Percentiles rank a stretch among this genome's conserved stretches.
Evolutionary conservation across 2,888 invertebrate genomes (phyloP).

Genomic region (Dione vanillae): DNA sequence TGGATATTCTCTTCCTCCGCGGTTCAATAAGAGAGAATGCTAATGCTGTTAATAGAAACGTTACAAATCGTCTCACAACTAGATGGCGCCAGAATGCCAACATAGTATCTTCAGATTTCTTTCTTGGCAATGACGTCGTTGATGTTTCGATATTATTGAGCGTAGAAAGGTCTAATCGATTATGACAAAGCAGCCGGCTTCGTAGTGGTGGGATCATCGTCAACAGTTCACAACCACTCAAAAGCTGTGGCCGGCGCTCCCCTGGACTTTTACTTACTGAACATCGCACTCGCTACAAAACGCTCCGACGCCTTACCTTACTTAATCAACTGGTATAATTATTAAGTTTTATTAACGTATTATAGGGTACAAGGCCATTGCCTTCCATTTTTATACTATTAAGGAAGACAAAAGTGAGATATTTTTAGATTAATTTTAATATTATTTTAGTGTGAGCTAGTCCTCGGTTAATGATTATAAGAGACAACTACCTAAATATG

Average conservation of each 20-base stretch:
- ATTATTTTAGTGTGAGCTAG: constrained; percentile 62
- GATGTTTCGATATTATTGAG: constrained; percentile 86
- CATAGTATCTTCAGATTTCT: constrained; percentile 89
- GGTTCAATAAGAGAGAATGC: constrained; percentile 87
- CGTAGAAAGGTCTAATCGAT: constrained; percentile 67
- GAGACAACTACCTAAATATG: constrained; percentile 46
- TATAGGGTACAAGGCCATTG: constrained; percentile 53
- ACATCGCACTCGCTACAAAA: constrained; percentile 52
- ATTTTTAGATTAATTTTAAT: constrained; percentile 58
- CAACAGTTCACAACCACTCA: constrained; percentile 47
- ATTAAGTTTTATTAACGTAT: not conserved
- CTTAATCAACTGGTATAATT: constrained; percentile 56
- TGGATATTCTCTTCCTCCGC: constrained; percentile 85
- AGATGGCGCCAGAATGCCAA: constrained; percentile 88
- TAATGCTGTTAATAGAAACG: constrained; percentile 87
- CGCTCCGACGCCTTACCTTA: constrained; percentile 51
- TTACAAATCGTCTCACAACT: constrained; percentile 87
- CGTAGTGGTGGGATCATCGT: constrained; percentile 68
- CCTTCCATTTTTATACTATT: constrained; percentile 56
- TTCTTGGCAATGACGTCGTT: constrained; percentile 88
- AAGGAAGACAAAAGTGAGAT: constrained; percentile 65
- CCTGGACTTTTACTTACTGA: constrained; percentile 60
- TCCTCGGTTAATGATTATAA: constrained; percentile 62
- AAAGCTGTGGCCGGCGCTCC: constrained; percentile 53
- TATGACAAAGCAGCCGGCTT: constrained; percentile 70